Base-by-base conservation (phyloP, 2,797 vertebrate species). In the Bryconaethiops microstoma region DNA sequence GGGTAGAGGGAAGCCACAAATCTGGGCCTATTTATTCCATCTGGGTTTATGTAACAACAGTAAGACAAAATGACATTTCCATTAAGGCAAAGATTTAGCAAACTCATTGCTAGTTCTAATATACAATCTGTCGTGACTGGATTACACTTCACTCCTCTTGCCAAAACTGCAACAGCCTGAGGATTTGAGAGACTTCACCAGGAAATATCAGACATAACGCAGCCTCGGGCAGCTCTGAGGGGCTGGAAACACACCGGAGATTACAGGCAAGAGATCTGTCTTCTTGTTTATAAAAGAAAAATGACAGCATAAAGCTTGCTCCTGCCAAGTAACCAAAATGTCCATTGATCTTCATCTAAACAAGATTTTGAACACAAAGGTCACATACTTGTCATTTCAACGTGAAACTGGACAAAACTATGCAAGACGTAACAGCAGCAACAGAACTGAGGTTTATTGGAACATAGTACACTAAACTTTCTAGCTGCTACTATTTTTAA, bases 21-120 rank as follows among this genome's bases (percentile, higher is more conserved):
- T 71, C 59, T 72, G 65, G 35, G 50, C 13, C 50, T 54, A 76
- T 64, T 19, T 45, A 29, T 39, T 14, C n/a, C 17, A 40, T 57
- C 29, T 60, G 71, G 12, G 35, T 2, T 83, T 59, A 72, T 39
- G 29, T 71, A 76, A 83, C 19, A 29, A 55, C 54, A 69, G 16
- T 63, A 16, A 14, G 25, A 42, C 77, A 52, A 17, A 21, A 50
- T 50, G 21, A 59, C 59, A 35, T 48, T 50, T 79, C 21, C 39
- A 73, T n/a, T 21, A 39, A 29, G n/a, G 5, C 25, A 19, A 14
- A 75, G 63, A 65, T 73, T 25, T 55, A 25, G 7, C 42, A 19
- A 59, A 69, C 63, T 71, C 9, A 5, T 29, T 7, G 9, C 2
- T 21, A 50, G 50, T 48, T 14, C 2, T 7, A 21, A 35, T 35